phyloP scores from a whole-genome alignment of 2,113 vertebrate genomes.

The Beaufortia kweichowensis region DNA sequence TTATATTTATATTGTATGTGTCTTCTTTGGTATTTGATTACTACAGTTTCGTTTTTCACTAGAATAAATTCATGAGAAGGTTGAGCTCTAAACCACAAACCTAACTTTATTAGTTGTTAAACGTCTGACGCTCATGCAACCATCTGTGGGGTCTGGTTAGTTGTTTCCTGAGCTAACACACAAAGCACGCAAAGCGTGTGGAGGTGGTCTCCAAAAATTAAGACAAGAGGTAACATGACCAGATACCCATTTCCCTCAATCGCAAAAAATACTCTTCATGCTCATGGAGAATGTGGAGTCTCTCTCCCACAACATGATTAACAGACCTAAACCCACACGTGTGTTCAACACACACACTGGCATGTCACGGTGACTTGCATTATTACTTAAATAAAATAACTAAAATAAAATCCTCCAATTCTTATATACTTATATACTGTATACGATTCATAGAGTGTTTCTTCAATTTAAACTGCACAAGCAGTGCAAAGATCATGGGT shows the following conservation, averaged over 20 bases:
- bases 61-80: not conserved
- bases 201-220: slow-evolving; percentile 15
- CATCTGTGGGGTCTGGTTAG: not conserved
- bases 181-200: not conserved
- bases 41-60: not conserved
- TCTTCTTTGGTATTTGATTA: not conserved
- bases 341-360: not conserved
- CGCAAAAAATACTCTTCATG: too few species aligned
- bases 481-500: too few species aligned
- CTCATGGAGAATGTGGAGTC: too few species aligned
- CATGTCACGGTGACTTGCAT: not conserved
- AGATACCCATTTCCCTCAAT: too few species aligned
- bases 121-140: not conserved
- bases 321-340: not conserved
- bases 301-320: not conserved
- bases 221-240: slow-evolving; percentile 20
- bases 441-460: too few species aligned
- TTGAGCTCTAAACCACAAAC: not conserved
- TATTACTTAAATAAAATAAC: too few species aligned
- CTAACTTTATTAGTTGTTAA: not conserved
- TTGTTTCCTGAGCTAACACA: slow-evolving; percentile 2
- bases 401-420: too few species aligned
- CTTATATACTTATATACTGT: too few species aligned
- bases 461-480: too few species aligned
- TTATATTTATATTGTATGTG: not conserved